These are phyloP conservation scores for Hoplias malabaricus DNA, from an alignment of 2,113 vertebrate genomes.

Conservation along the genomic window DNA sequence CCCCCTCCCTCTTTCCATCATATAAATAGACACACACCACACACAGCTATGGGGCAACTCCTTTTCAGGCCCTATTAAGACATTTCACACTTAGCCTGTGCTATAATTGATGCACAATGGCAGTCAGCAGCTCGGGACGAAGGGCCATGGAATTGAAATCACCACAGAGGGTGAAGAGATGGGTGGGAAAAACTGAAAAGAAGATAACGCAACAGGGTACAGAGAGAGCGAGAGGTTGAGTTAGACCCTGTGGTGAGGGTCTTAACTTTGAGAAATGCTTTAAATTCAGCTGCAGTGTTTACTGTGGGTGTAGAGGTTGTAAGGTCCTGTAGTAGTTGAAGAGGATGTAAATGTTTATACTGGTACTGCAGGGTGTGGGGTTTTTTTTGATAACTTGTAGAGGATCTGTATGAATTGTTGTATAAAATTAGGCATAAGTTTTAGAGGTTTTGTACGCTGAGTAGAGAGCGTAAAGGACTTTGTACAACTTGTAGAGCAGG, in stretches of 20 bases:
- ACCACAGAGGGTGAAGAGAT: background rate
- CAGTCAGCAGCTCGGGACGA: conserved; percentile 3
- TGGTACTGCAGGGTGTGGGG: too few species aligned
- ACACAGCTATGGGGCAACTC: background rate
- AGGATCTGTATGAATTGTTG: too few species aligned
- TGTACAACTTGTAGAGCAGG: too few species aligned
- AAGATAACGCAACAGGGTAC: background rate
- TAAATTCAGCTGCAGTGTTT: background rate
- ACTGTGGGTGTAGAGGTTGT: too few species aligned
- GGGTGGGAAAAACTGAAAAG: background rate
- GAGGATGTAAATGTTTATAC: too few species aligned
- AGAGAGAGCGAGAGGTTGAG: background rate
- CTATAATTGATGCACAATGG: background rate
- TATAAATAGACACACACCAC: background rate
- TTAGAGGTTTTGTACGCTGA: too few species aligned
- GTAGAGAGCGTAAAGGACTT: too few species aligned
- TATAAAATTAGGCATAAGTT: too few species aligned
- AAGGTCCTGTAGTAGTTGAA: too few species aligned
- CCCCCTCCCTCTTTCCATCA: background rate
- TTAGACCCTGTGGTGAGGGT: background rate
- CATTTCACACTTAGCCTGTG: conserved; percentile 7
- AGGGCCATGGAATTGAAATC: conserved; percentile 1
- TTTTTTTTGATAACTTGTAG: too few species aligned
- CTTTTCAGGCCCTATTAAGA: conserved; percentile 12
- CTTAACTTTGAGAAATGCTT: background rate